Evolutionary conservation across 2,113 vertebrate species (phyloP), one percentile per base, ranked within the genome.

Genomic region (Elephas maximus): DNA sequence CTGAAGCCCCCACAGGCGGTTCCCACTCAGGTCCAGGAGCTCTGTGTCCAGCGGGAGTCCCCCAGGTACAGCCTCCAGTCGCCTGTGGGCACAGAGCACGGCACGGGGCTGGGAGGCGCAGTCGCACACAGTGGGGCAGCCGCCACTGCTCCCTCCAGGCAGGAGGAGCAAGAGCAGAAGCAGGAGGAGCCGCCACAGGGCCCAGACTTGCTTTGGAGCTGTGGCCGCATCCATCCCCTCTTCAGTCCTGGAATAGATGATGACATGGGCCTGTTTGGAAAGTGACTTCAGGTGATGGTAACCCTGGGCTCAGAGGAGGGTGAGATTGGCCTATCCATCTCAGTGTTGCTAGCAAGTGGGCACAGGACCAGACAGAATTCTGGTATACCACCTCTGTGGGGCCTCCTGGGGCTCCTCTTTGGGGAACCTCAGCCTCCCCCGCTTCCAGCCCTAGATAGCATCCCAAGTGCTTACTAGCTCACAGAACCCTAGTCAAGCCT

Each of bases 1-100:
- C 51, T 98, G 98, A 21, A 99, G 97, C 0, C 98, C 99, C 97
- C 99, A 98, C 90, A 99, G 98, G 93, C 97, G 99, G 96, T 99
- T 99, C 89, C 98, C 97, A 90, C 99, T 99, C 93, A 99, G 98
- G 98, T 99, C 99, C 98, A 99, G 97, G 28, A 98, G 97, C 91
- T 98, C 98, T 14, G 98, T 98, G 93, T 99, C 98, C 0, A 78
- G 95, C 1, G 99, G 98, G 83, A 99, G 98, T 28, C 98, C 98
- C 88, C 99, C 98, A 0, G 99, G 99, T 24, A 99, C 98, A 0
- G 98, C 96, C 7, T 98, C 99, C 91, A 99, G 98, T 85, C 99
- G 98, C 97, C 98, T 98, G 28, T 98, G 98, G 18, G 98, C 98
- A 76, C 99, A 99, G 96, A 99, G 98, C n/a, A 99, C 99, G 30